phyloP scores from a whole-genome alignment of 2,888 invertebrate genomes.

The Chymomyza procnemis region DNA sequence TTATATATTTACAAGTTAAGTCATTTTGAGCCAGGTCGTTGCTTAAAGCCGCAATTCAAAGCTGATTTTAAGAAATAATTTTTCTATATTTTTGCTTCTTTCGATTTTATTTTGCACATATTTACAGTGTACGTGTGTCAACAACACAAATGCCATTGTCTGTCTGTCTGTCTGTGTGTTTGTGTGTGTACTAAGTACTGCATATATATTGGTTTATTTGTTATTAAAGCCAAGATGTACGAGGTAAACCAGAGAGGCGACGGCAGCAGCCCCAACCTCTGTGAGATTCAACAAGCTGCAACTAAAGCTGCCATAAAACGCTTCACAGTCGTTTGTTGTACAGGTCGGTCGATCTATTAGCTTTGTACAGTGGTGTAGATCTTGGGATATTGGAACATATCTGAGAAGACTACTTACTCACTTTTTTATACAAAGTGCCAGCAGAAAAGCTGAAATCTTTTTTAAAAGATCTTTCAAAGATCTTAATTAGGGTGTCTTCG shows the following conservation, averaged over 20 bases:
- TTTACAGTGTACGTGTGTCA: background rate
- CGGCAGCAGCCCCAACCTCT: slow-evolving; percentile 1
- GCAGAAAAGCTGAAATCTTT: too few species aligned
- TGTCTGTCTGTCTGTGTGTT: background rate
- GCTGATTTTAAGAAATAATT: background rate
- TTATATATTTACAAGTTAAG: slow-evolving; percentile 51
- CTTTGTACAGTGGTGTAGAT: background rate
- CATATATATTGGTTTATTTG: background rate
- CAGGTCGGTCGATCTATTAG: background rate
- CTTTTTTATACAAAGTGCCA: too few species aligned
- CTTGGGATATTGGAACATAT: too few species aligned
- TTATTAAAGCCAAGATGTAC: background rate
- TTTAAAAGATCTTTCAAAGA: too few species aligned
- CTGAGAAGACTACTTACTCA: too few species aligned
- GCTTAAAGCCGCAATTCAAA: slow-evolving; percentile 36
- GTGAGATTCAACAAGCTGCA: slow-evolving; percentile 7
- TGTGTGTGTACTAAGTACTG: background rate
- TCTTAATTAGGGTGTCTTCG: too few species aligned
- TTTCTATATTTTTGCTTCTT: background rate
- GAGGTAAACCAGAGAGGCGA: slow-evolving; percentile 3
- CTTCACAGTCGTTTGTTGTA: too few species aligned
- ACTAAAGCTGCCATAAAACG: slow-evolving; percentile 11
- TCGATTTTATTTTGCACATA: slow-evolving; percentile 2
- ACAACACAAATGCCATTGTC: background rate
- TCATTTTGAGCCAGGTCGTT: slow-evolving; percentile 46